phyloP scores from a whole-genome alignment of 1,140 invertebrate species.

The Drosophila auraria region DNA sequence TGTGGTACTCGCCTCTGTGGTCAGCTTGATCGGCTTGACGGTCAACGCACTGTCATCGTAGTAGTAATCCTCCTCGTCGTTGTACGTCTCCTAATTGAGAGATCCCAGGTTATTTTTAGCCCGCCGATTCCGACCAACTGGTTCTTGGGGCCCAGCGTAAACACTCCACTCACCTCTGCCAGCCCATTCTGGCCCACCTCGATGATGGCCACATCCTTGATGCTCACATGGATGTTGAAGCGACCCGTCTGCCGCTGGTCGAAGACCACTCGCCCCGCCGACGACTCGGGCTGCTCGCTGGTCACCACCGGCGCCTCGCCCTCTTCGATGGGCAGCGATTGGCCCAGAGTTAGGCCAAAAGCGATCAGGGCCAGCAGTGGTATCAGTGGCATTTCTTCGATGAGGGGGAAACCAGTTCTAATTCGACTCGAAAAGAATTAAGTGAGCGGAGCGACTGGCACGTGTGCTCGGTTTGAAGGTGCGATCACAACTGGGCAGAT shows the following conservation, averaged over 20 bases:
- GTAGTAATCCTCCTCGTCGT: slow-evolving; percentile 79
- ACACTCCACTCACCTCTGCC: slow-evolving; percentile 86
- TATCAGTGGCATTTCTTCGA: slow-evolving; percentile 47
- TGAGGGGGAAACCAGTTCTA: slow-evolving; percentile 60
- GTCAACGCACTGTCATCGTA: slow-evolving; percentile 82
- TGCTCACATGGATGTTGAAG: slow-evolving; percentile 91
- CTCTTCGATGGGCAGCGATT: slow-evolving; percentile 58
- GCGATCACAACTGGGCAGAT: slow-evolving; percentile 56
- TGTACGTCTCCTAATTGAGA: slow-evolving; percentile 71
- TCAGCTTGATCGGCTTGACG: slow-evolving; percentile 75
- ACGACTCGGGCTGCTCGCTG: slow-evolving; percentile 16
- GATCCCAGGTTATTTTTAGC: slow-evolving; percentile 66
- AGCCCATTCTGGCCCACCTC: slow-evolving; percentile 88
- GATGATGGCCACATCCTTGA: slow-evolving; percentile 91
- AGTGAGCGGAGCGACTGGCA: not conserved
- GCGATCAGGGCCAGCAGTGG: slow-evolving; percentile 36
- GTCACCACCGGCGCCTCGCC: slow-evolving; percentile 7
- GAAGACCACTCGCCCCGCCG: slow-evolving; percentile 81
- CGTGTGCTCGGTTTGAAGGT: slow-evolving; percentile 49
- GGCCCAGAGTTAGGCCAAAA: slow-evolving; percentile 32
- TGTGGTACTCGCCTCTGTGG: slow-evolving; percentile 40
- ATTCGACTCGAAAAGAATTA: not conserved
- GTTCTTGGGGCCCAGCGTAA: slow-evolving; percentile 28
- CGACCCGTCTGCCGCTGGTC: slow-evolving; percentile 92
- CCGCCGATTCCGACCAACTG: slow-evolving; percentile 37